phyloP scores from a whole-genome alignment of 2,797 vertebrate species.

The Yasuhikotakia modesta region DNA sequence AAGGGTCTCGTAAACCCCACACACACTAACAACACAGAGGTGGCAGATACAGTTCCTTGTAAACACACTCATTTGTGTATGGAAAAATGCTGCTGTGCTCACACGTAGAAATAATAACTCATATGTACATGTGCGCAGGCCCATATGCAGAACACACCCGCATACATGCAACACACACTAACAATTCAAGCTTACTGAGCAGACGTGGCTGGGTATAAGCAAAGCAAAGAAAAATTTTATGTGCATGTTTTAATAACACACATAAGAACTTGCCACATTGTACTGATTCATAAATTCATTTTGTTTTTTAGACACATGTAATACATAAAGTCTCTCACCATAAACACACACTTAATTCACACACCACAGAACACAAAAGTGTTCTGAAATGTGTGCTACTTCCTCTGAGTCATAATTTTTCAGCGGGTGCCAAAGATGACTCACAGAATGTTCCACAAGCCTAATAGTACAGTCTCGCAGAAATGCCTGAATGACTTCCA shows the following conservation, averaged over 20 bases:
- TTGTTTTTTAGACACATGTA: constrained; percentile 43
- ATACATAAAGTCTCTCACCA: constrained; percentile 29
- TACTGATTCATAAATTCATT: constrained; percentile 26
- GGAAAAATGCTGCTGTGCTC: constrained; percentile 36
- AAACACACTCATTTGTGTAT: constrained; percentile 25
- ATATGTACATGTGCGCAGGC: constrained; percentile 2
- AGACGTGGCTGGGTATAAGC: background rate
- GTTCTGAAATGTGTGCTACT: constrained; percentile 72
- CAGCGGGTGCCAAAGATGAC: constrained; percentile 83
- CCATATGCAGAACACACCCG: constrained; percentile 20
- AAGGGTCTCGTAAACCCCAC: constrained; percentile 56
- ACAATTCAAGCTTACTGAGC: background rate
- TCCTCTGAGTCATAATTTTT: constrained; percentile 86
- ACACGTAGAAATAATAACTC: constrained; percentile 22
- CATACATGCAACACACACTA: constrained; percentile 36
- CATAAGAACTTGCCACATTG: background rate
- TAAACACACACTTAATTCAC: constrained; percentile 37
- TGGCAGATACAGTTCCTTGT: constrained; percentile 4
- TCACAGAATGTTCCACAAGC: constrained; percentile 82
- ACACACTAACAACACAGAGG: constrained; percentile 9
- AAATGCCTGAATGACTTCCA: constrained; percentile 68
- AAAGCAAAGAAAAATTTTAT: background rate
- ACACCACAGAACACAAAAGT: constrained; percentile 52
- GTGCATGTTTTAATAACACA: background rate
- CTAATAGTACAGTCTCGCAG: constrained; percentile 65